Evolutionary conservation across 2,113 vertebrate genomes (phyloP), one percentile per base, ranked within the genome.

Genomic region (Hippocampus zosterae): DNA sequence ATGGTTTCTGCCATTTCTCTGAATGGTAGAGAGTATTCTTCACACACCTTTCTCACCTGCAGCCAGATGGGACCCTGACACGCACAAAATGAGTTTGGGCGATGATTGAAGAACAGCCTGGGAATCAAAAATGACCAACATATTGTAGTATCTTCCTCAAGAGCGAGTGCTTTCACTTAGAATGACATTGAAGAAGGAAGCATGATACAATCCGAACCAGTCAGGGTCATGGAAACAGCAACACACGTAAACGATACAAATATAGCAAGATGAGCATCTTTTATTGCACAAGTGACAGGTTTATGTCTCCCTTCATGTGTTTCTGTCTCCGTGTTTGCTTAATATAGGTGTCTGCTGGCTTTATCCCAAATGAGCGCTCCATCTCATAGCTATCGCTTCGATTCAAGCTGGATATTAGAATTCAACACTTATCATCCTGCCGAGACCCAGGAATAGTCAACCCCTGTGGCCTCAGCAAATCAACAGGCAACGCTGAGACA

Each of bases 371-470:
- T 59, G 81, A 85, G 74, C 78, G 42, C 74, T 74, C 78, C 68
- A 81, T 81, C 79, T 77, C 76, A 72, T 74, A 74, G 66, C 81
- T 77, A 63, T 67, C 41, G 59, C 78, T 74, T 59, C 76, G 71
- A 65, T 79, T 68, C 69, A 74, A 81, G 86, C 81, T 81, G 68
- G 73, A 79, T 77, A 89, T 87, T 90, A 88, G 81, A 84, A 89
- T 89, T 89, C 84, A 84, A 76, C 78, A 78, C 89, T 84, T 84
- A 86, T 88, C 87, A 84, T 81, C 82, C 80, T 67, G 75, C 79
- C 75, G 75, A 87, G 88, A 88, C 84, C 85, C 81, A 84, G 86
- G 90, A 92, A 91, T 88, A 86, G 82, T 87, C 85, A 71, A 82
- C 75, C 77, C 79, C 85, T 83, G 77, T 87, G 84, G 82, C 83